phyloP scores from a whole-genome alignment of 2,888 invertebrate genomes.

The Conchocele bisecta region DNA sequence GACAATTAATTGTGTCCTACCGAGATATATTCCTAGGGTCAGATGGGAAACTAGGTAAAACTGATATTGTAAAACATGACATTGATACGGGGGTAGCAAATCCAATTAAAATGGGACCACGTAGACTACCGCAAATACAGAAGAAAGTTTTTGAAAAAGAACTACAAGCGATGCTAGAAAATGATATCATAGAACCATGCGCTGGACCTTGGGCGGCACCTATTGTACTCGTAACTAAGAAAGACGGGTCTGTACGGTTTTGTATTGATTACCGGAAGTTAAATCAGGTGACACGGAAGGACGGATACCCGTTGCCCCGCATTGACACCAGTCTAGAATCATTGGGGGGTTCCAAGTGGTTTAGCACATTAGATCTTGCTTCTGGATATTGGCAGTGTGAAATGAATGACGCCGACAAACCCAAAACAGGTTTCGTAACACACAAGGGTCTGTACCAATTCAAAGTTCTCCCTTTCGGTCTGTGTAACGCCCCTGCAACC shows the following conservation, averaged over 20 bases:
- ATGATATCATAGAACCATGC: not conserved
- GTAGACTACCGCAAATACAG: not conserved
- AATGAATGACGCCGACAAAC: slow-evolving; percentile 6
- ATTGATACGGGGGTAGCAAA: not conserved
- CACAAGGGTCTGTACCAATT: slow-evolving; percentile 39
- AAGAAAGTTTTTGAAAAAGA: not conserved
- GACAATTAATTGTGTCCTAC: not conserved
- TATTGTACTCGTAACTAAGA: not conserved
- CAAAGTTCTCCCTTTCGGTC: slow-evolving; percentile 37
- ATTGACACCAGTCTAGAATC: slow-evolving; percentile 36
- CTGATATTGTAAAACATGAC: not conserved
- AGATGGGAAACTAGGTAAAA: not conserved
- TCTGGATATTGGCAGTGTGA: slow-evolving; percentile 62
- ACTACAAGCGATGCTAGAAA: not conserved
- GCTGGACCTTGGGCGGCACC: not conserved
- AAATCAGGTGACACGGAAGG: slow-evolving; percentile 31
- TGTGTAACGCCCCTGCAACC: slow-evolving; percentile 38
- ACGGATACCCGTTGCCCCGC: slow-evolving; percentile 25
- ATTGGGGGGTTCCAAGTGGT: slow-evolving; percentile 50
- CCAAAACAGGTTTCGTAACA: slow-evolving; percentile 8
- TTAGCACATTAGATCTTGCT: slow-evolving; percentile 53
- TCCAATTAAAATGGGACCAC: not conserved
- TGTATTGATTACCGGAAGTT: slow-evolving; percentile 40
- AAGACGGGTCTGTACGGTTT: slow-evolving; percentile 4
- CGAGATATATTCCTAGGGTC: not conserved